Percentiles rank a stretch among this genome's conserved stretches.
phyloP scores from a whole-genome alignment of 2,113 vertebrate species.

The Callipepla californica region DNA sequence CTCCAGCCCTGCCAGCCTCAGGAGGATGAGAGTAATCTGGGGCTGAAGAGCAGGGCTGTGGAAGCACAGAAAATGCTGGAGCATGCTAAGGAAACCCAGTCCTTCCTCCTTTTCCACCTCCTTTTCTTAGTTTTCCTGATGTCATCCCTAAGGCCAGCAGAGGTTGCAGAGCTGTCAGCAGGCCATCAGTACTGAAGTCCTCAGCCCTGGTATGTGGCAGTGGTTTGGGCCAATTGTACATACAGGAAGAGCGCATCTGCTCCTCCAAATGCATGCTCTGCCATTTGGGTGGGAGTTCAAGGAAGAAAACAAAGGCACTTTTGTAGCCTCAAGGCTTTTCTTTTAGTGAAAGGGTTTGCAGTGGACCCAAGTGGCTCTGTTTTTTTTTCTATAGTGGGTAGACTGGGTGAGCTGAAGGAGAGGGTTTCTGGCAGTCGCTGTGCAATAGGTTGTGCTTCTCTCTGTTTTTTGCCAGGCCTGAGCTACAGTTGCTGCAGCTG shows the following conservation, averaged over 20 bases:
- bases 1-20: background rate
- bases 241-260: background rate
- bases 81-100: background rate
- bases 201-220: fast-evolving
- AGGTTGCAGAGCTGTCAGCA: background rate
- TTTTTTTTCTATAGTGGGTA: background rate
- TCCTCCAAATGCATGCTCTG: background rate
- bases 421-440: background rate
- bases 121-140: background rate
- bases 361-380: background rate
- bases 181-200: background rate
- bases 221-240: background rate
- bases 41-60: background rate
- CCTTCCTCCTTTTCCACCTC: background rate
- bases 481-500: background rate
- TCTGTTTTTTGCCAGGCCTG: background rate
- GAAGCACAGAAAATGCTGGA: background rate
- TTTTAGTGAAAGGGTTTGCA: background rate
- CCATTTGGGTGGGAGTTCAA: background rate
- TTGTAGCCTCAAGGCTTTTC: slow-evolving; percentile 20
- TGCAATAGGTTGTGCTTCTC: background rate
- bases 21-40: background rate
- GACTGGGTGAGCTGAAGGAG: background rate
- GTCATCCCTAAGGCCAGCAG: background rate
- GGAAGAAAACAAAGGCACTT: background rate